Base-by-base conservation (phyloP, 2,797 vertebrate species). In the Psittacula derbiana region DNA sequence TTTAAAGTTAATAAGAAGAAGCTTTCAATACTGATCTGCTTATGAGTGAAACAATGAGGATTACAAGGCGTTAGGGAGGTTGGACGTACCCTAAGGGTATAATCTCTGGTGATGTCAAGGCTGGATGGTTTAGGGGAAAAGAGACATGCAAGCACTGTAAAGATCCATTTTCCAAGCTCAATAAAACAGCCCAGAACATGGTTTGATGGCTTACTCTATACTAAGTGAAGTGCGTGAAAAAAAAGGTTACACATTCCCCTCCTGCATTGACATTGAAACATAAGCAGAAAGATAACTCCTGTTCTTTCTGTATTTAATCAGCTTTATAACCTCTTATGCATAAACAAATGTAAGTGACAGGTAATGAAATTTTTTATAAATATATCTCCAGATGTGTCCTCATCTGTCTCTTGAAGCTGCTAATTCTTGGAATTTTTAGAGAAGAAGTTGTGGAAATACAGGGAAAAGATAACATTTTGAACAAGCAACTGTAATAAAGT, bases 61-160 rank as follows among this genome's bases (percentile, higher is more conserved):
- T 95, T 87, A 86, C 20, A 75, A 53, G 33, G 70, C 65, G 58
- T 75, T 91, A 85, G 74, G 47, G 79, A 94, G 90, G 87, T 71
- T 95, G 85, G 70, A 95, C 0, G 1, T 84, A 81, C 80, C 92
- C 80, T 86, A 69, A 92, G 92, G 94, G 71, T 94, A 60, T 84
- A 95, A 93, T 86, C 82, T 92, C 66, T 69, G 40, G 41, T 90
- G 91, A 95, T 46, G 90, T 95, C 80, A 95, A 92, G 88, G 82
- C 82, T 95, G 93, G 75, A 90, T 94, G 66, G 62, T 41, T 94
- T 90, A 38, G 19, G 36, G 66, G 75, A 75, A 95, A 86, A 90
- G 23, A 91, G 62, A 72, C 36, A 49, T 40, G 38, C 79, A 65
- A 84, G 50, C 25, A 74, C 62, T 69, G 78, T 81, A 95, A 90